Conservation (phyloP, 2,888 invertebrate species). For the Tinea semifulvella region DNA sequence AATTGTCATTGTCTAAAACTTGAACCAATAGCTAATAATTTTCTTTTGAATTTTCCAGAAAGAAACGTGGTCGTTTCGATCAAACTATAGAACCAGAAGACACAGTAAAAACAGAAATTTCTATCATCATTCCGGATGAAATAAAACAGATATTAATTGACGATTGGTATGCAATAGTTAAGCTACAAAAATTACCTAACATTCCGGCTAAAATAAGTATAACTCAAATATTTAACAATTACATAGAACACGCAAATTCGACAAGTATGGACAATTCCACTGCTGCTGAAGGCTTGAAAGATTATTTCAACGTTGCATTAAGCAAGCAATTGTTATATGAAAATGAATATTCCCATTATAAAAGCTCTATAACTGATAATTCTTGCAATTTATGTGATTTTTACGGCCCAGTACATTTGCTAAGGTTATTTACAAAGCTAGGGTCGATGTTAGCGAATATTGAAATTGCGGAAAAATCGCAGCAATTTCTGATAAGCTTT, state of each 20-base stretch:
- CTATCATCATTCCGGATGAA: constrained; percentile 93
- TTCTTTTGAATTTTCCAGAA: no score
- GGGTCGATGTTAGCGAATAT: constrained; percentile 92
- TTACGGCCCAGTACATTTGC: constrained; percentile 90
- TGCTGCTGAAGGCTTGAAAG: constrained; percentile 82
- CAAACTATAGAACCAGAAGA: constrained; percentile 56
- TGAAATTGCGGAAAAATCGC: constrained; percentile 84
- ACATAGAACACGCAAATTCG: constrained; percentile 80
- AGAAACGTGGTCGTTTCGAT: constrained; percentile 49
- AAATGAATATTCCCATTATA: constrained; percentile 92
- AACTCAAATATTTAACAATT: constrained; percentile 87
- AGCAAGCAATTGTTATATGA: constrained; percentile 93
- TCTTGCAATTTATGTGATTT: constrained; percentile 83
- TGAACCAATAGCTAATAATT: no score
- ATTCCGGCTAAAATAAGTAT: constrained; percentile 88
- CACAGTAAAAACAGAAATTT: constrained; percentile 84
- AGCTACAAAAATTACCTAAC: constrained; percentile 84
- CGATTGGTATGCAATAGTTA: constrained; percentile 91
- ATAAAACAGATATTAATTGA: constrained; percentile 92
- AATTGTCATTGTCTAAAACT: no score
- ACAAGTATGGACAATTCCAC: constrained; percentile 80
- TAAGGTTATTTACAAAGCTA: constrained; percentile 89
- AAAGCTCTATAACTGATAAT: constrained; percentile 80
- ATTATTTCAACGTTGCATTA: constrained; percentile 93
- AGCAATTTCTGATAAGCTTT: constrained; percentile 81